Evolutionary conservation across 1,140 invertebrate genomes (phyloP), one percentile per base, ranked within the genome.

Genomic region (Conus betulinus): DNA sequence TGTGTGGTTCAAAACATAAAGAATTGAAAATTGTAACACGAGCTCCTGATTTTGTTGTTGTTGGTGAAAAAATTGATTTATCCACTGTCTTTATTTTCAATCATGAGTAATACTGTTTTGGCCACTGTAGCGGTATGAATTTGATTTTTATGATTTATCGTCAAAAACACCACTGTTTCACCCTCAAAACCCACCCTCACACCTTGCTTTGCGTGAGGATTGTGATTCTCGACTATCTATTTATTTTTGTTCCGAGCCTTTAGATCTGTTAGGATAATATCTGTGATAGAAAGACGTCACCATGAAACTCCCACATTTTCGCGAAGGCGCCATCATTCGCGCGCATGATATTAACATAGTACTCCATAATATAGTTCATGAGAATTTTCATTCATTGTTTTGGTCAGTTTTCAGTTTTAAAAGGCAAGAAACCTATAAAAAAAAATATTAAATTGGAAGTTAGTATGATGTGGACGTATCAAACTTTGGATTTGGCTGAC

Each of bases 261-360:
- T 60, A 15, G 8, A 8, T 60, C 57, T 11, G 57, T 15, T 15
- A 60, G 15, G 39, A 11, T 15, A 60, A 60, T 15, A 60, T 60
- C 0, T 60, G 57, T 60, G 0, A 39, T 60, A 60, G 8, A 60
- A 60, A 60, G 57, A 23, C 67, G 0, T 71, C 17, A 23, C 67
- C 67, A 13, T 23, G 55, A 63, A 39, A 88, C 87, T 63, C 78
- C 78, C 67, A 71, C 67, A 1, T 20, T 55, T 52, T 79, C 20
- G 23, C 67, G 25, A 88, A 79, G 86, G 85, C 86, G 88, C 90
- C 71, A 89, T 60, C 51, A 39, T 87, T 5, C 88, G n/a, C n/a
- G n/a, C 90, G 86, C 27, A 90, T 57, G 88, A 85, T n/a, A 90
- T 90, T 11, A 60, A 89, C 6, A 74, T 60, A 78, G 85, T 88